These are phyloP conservation scores for Caenorhabditis becei DNA, from an alignment of 2,888 invertebrate species.

Conservation along the genomic window DNA sequence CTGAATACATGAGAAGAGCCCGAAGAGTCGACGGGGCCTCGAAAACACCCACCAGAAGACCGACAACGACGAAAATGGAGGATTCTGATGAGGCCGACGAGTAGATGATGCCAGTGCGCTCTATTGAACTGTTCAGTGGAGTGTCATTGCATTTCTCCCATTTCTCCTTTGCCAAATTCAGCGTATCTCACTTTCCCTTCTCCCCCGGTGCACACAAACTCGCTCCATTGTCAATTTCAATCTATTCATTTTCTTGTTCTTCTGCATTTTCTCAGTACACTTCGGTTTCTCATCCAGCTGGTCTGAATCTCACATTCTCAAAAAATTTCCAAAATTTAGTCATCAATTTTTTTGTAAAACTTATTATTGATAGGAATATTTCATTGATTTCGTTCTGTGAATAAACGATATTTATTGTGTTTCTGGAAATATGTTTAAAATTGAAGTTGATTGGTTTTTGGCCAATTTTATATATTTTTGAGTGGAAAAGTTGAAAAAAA, in stretches of 20 bases:
- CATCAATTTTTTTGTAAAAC: neutral
- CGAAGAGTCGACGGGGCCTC: slow-evolving; percentile 23
- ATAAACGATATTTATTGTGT: neutral
- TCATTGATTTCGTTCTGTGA: slow-evolving; percentile 4
- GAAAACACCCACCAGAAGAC: slow-evolving; percentile 43
- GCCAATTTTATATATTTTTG: no score
- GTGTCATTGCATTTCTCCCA: neutral
- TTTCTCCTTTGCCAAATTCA: neutral
- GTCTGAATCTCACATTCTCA: slow-evolving; percentile 11
- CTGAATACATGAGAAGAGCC: slow-evolving; percentile 43
- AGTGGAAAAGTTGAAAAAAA: no score
- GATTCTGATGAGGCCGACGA: slow-evolving; percentile 13
- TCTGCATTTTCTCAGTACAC: slow-evolving; percentile 3
- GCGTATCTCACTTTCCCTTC: neutral
- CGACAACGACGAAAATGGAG: neutral
- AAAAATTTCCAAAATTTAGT: neutral
- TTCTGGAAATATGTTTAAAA: neutral
- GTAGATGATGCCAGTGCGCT: no score
- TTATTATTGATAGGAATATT: neutral
- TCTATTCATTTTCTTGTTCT: neutral
- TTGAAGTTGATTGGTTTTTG: no score
- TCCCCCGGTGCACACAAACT: neutral
- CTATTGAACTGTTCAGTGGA: no score
- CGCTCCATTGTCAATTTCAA: neutral
- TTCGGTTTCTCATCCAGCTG: slow-evolving; percentile 6